Evolutionary conservation across 2,888 invertebrate species (phyloP), one percentile per base, ranked within the genome.

Genomic region (Ectemnius lituratus): DNA sequence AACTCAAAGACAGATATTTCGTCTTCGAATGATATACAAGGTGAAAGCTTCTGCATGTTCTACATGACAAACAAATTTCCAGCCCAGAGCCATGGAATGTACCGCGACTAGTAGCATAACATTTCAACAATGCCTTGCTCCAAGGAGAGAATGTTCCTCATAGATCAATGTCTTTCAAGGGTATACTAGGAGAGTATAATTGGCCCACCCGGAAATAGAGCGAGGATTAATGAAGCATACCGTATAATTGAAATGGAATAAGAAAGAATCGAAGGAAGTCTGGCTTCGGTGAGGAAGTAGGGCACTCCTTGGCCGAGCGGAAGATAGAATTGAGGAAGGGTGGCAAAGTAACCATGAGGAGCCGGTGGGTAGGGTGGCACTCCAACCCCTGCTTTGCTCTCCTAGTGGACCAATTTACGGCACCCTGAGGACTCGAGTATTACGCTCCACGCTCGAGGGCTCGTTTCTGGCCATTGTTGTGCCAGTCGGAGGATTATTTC

Each of bases 401-500:
- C 81, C 84, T 83, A 85, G 84, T 85, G 84, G 85, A 87, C 87
- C 88, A 89, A 89, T 89, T 88, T 88, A 87, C 87, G 86, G 86
- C 84, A 85, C 88, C 86, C 87, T 79, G 81, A 85, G 87, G 82
- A 76, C 83, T 83, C 78, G 74, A 75, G 76, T 76, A 80, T 83
- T 82, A 83, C 74, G 77, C 70, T 76, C 67, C 73, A 70, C 78
- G 84, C 84, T 85, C 77, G 82, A 85, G 86, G 85, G 85, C 81
- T 87, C 85, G 85, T 85, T 87, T 86, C 85, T 80, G 83, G 79
- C 87, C 85, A 87, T 88, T 88, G 86, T 85, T 84, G 81, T 83
- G 76, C 80, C 83, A 67, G 74, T 70, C 75, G 65, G 65, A 75
- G 84, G 84, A 86, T 86, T 85, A 86, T 85, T 86, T 82, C 82